These are phyloP conservation scores for Drosophila longiperda DNA, from an alignment of 2,888 invertebrate species.

Conservation along the genomic window DNA sequence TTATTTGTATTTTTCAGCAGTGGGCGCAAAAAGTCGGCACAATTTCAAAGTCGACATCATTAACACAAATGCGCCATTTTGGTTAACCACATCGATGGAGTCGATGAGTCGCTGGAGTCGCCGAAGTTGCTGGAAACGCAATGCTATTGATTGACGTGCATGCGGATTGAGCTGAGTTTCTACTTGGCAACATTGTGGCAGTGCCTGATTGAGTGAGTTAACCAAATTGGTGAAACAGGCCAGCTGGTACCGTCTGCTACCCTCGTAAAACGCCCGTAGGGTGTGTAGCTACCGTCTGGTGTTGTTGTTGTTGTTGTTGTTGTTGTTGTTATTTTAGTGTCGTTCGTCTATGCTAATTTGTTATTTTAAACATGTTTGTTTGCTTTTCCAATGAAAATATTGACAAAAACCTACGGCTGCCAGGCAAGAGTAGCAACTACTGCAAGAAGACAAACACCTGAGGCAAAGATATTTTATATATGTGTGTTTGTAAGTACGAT, in stretches of 20 bases:
- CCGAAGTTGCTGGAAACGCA: slow-evolving; percentile 9
- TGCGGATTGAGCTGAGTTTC: slow-evolving; percentile 23
- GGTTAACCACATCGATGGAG: slow-evolving; percentile 29
- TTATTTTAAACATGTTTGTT: slow-evolving; percentile 81
- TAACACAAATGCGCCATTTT: slow-evolving; percentile 74
- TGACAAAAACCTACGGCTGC: slow-evolving; percentile 55
- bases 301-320: slow-evolving; percentile 35
- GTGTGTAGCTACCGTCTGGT: slow-evolving; percentile 31
- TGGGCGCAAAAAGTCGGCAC: slow-evolving; percentile 70
- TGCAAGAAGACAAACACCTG: slow-evolving; percentile 59
- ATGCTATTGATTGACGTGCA: slow-evolving; percentile 65
- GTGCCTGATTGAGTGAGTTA: slow-evolving; percentile 57
- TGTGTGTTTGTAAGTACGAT: slow-evolving; percentile 10
- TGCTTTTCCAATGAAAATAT: slow-evolving; percentile 72
- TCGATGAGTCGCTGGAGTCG: slow-evolving; percentile 34
- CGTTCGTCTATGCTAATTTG: slow-evolving; percentile 77
- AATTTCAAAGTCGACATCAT: slow-evolving; percentile 80
- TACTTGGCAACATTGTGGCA: slow-evolving; percentile 29
- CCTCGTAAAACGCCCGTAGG: slow-evolving; percentile 36
- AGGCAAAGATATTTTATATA: slow-evolving; percentile 53
- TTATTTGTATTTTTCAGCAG: slow-evolving; percentile 63
- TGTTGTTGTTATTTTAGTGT: slow-evolving; percentile 61
- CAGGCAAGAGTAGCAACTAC: slow-evolving; percentile 27
- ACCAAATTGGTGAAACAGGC: slow-evolving; percentile 64
- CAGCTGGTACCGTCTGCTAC: slow-evolving; percentile 44